These are phyloP conservation scores for Dreissena polymorpha DNA, from an alignment of 1,140 invertebrate species.

Conservation along the genomic window DNA sequence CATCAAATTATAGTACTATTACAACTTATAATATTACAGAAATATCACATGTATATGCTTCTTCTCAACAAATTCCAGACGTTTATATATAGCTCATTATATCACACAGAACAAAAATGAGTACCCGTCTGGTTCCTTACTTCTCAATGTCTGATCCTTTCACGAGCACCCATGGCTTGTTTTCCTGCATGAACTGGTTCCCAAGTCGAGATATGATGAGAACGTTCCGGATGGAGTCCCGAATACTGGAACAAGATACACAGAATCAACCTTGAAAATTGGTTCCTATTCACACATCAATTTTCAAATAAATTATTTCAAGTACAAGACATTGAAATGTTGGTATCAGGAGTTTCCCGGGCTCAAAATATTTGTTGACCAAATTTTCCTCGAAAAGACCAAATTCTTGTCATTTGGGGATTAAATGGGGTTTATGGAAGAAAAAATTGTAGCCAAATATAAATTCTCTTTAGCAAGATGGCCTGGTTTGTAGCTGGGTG, in stretches of 20 bases:
- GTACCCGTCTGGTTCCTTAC: slow-evolving; percentile 51
- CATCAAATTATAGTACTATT: too few relatives aligned
- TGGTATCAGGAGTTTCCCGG: too few relatives aligned
- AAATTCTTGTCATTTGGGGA: too few relatives aligned
- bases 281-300: background rate
- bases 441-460: too few relatives aligned
- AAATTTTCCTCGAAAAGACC: background rate
- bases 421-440: too few relatives aligned
- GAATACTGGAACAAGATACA: slow-evolving; percentile 80
- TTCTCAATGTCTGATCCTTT: slow-evolving; percentile 83
- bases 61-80: background rate
- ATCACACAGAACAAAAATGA: too few relatives aligned
- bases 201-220: slow-evolving; percentile 94
- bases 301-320: background rate
- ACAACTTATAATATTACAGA: too few relatives aligned
- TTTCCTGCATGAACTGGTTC: slow-evolving; percentile 97
- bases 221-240: slow-evolving; percentile 93
- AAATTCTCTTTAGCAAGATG: too few relatives aligned
- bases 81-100: background rate
- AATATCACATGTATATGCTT: too few relatives aligned
- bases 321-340: too few relatives aligned
- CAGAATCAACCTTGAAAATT: too few relatives aligned
- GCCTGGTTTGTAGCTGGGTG: too few relatives aligned
- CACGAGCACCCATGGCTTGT: slow-evolving; percentile 96
- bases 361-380: background rate